Evolutionary conservation across 2,113 vertebrate species (phyloP).

Genomic region (Eclectus roratus): DNA sequence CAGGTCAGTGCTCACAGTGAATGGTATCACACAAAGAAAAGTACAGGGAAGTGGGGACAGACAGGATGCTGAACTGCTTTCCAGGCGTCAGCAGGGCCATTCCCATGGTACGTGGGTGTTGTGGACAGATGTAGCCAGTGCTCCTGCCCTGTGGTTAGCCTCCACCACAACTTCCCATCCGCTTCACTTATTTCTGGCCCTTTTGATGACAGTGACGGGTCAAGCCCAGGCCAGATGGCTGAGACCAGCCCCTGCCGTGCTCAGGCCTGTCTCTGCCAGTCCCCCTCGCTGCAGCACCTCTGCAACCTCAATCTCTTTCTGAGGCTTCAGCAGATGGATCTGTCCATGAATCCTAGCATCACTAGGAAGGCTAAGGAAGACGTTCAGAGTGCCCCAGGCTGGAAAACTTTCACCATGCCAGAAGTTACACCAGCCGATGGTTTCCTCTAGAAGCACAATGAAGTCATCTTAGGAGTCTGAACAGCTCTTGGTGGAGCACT

Average conservation of each 20-base stretch:
- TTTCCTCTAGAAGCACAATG: not conserved
- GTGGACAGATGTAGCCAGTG: not conserved
- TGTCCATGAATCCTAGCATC: not conserved
- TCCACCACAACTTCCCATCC: not conserved
- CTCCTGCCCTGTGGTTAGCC: not conserved
- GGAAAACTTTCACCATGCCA: not conserved
- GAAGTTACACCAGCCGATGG: not conserved
- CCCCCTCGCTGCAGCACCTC: not conserved
- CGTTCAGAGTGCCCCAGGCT: not conserved
- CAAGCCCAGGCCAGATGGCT: not conserved
- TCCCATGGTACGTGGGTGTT: not conserved
- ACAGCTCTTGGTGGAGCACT: not conserved
- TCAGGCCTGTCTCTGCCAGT: accelerated
- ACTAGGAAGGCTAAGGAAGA: not conserved
- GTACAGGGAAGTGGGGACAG: not conserved
- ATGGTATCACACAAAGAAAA: not conserved
- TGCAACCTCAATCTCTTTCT: not conserved
- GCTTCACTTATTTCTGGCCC: not conserved
- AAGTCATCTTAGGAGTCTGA: not conserved
- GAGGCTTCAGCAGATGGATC: not conserved
- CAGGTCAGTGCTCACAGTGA: not conserved
- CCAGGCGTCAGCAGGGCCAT: not conserved
- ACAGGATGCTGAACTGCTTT: not conserved
- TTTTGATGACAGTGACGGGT: not conserved
- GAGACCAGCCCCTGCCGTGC: not conserved